Evolutionary conservation across 2,113 vertebrate species (phyloP), one percentile per base, ranked within the genome.

Genomic region (Amblyornis subalaris): DNA sequence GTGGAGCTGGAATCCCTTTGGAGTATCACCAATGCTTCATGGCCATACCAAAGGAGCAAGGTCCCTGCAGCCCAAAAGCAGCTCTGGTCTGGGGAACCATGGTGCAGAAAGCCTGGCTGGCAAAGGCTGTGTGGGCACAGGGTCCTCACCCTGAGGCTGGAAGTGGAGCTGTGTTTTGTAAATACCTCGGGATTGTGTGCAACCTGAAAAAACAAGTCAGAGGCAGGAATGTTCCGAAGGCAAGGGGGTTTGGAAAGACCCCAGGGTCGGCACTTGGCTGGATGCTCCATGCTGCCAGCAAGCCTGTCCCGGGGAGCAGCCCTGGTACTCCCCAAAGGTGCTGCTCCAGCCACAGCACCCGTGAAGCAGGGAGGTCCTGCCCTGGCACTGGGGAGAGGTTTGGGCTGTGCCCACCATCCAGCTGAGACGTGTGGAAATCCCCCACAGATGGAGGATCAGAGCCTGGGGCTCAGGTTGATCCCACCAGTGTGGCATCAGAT

Each of bases 21-120:
- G 18, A 42, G 21, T 9, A 48, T 35, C 47, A 75, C 15, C 4
- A 0, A 2, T 0, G 0, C 40, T 72, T 38, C 78, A 54, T 14
- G 65, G 33, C 24, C 62, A 62, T 28, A 9, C 14, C 1, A 0
- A 51, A 55, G 31, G 45, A 65, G 26, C 12, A 9, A 74, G 57
- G 40, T 54, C 25, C 82, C 42, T 58, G 38, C 18, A 71, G 44
- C 50, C 36, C 71, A 31, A 85, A 85, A 62, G 42, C 58, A 80
- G 42, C 26, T 76, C 36, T 36, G 23, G 4, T 61, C 69, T 45
- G 35, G 23, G 55, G 21, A 73, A 15, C 8, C 0, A 0, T 9
- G 23, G 28, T 40, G 35, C 26, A 51, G 54, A 60, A 65, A 90
- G n/a, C 15, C 45, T 19, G 3, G 24, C 31, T 70, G 65, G 23